Evolutionary conservation across 2,888 invertebrate genomes (phyloP), one percentile per base, ranked within the genome.

Genomic region (Trachelus stipa): DNA sequence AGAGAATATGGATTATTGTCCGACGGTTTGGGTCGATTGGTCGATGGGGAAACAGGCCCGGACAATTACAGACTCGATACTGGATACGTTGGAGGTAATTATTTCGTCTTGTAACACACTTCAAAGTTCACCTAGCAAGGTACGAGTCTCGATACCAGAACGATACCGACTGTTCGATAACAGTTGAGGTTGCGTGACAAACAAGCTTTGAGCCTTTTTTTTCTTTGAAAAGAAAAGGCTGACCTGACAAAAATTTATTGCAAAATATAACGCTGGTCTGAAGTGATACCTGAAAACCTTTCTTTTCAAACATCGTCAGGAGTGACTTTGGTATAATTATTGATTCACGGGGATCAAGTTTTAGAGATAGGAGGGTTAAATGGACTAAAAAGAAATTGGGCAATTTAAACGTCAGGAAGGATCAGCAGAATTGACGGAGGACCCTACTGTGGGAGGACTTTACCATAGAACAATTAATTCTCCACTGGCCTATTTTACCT

Each of bases 1-100:
- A 84, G 79, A 11, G 81, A 88, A 75, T 89, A 89, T 77, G 93
- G 93, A 73, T 87, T 91, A 81, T 90, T 94, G 79, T 92, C 92
- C 77, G 93, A 93, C 73, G 96, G 96, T 69, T 92, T 96, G 71
- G 96, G 96, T 34, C 93, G 95, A 81, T 93, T 96, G 79, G 93
- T 94, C 76, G 95, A 96, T 88, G 95, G 95, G 11, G 93, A 94
- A 86, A 92, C 92, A 80, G 94, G 94, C 33, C 93, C 92, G 73
- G 94, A 94, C 89, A 93, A 94, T 91, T 94, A 94, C 91, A 92
- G 93, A 79, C 91, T 94, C 83, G 94, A 94, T 88, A 93, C 93
- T 81, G 93, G 93, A 81, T 93, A 93, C 85, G 94, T 93, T 81
- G 93, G 93, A 92, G 94, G 94, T 94, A 90, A 90, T 88, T 83